These are phyloP conservation scores for Chromoteleia sp. DNA, from an alignment of 2,888 invertebrate species.

Conservation along the genomic window DNA sequence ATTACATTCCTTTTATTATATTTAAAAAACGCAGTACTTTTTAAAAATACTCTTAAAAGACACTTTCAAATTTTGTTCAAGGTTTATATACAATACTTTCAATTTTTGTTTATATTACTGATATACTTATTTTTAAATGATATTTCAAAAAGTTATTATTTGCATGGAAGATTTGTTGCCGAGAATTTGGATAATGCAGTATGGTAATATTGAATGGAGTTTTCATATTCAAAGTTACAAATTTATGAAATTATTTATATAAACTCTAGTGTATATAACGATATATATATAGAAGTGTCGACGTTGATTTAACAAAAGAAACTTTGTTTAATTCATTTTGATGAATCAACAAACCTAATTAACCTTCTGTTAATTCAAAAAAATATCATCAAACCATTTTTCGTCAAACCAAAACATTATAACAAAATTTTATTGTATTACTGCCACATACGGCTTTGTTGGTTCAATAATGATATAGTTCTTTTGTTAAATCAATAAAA, in stretches of 20 bases:
- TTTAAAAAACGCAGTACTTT: slow-evolving; percentile 10
- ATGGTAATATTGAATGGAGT: neutral
- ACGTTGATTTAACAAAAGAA: too few species aligned
- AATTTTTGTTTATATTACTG: slow-evolving; percentile 33
- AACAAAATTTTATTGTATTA: too few species aligned
- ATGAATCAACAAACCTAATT: too few species aligned
- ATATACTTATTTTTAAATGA: neutral
- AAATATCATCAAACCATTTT: too few species aligned
- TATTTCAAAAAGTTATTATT: slow-evolving; percentile 1
- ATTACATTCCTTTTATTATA: neutral
- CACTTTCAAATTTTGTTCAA: slow-evolving; percentile 32
- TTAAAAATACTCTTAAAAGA: slow-evolving; percentile 49
- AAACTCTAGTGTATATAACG: too few species aligned
- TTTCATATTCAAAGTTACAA: neutral
- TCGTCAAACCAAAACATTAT: too few species aligned
- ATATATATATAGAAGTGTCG: too few species aligned
- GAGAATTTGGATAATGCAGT: slow-evolving; percentile 33
- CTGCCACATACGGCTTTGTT: too few species aligned
- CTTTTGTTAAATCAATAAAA: too few species aligned
- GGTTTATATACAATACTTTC: slow-evolving; percentile 59
- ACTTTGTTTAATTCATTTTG: too few species aligned
- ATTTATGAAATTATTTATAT: neutral
- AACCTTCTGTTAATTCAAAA: too few species aligned
- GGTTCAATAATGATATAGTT: too few species aligned
- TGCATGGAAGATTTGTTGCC: slow-evolving; percentile 16